phyloP scores from a whole-genome alignment of 1,140 invertebrate species.

The Melitaea cinxia region DNA sequence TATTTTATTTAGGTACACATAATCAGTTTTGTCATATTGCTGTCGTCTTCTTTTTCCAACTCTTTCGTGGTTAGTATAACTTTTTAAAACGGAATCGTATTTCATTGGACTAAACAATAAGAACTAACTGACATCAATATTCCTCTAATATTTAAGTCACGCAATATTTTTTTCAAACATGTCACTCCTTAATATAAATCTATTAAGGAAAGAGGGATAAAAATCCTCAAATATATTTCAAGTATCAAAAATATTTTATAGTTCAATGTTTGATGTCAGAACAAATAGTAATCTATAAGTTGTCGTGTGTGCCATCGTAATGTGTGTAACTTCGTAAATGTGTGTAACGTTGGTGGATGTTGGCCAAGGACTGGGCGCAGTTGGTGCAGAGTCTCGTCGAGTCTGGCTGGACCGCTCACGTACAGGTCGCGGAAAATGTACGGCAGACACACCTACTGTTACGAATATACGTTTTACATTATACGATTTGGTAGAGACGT shows the following conservation, averaged over 20 bases:
- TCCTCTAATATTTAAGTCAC: no score
- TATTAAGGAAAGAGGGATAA: no score
- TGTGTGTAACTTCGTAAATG: slow-evolving; percentile 51
- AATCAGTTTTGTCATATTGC: no score
- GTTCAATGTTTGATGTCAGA: background rate
- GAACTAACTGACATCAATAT: no score
- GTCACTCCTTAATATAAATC: no score
- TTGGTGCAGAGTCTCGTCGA: slow-evolving; percentile 90
- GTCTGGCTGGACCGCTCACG: slow-evolving; percentile 89
- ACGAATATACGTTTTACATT: slow-evolving; percentile 26
- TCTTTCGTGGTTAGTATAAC: no score
- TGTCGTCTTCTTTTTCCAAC: no score
- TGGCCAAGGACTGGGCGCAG: slow-evolving; percentile 88
- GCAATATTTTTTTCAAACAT: no score
- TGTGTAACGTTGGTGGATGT: slow-evolving; percentile 77
- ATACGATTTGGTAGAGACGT: slow-evolving; percentile 25
- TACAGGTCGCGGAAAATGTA: slow-evolving; percentile 85
- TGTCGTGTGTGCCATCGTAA: slow-evolving; percentile 45
- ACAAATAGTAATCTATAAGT: slow-evolving; percentile 24
- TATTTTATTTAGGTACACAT: no score
- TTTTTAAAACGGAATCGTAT: no score
- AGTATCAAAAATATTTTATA: background rate
- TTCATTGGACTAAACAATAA: no score
- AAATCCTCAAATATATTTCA: no score
- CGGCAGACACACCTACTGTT: slow-evolving; percentile 52